A percentile compares a stretch with the other conserved stretches of the same genome.
These are phyloP conservation scores for Pandemis cinnamomeana DNA, from an alignment of 2,888 invertebrate species.

Conservation along the genomic window DNA sequence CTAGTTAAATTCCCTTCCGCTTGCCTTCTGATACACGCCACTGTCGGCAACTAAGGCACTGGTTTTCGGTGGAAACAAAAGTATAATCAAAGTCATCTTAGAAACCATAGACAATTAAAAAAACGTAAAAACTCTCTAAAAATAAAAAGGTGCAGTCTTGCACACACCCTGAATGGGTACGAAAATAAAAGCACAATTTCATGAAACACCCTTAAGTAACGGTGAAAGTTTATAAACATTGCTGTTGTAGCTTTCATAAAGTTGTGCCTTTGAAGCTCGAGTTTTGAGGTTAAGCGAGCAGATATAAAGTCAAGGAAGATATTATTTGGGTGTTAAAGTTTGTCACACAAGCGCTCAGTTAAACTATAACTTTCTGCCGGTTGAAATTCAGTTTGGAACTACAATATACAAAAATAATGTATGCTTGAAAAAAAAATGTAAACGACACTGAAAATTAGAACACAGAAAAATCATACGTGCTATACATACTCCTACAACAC, in stretches of 20 bases:
- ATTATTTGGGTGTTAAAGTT: constrained; percentile 7
- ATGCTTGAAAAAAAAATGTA: not conserved
- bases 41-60: too few species aligned
- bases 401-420: not conserved
- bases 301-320: constrained; percentile 10
- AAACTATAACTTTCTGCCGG: not conserved
- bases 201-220: constrained; percentile 6
- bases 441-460: too few species aligned
- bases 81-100: too few species aligned
- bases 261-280: constrained; percentile 7
- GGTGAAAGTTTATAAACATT: constrained; percentile 22
- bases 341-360: not conserved
- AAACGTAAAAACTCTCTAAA: too few species aligned
- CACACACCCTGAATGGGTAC: not conserved
- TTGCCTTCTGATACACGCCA: too few species aligned
- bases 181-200: constrained; percentile 18
- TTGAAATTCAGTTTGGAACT: not conserved
- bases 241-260: constrained; percentile 8
- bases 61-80: too few species aligned
- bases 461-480: too few species aligned
- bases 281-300: constrained; percentile 11
- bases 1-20: too few species aligned
- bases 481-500: too few species aligned
- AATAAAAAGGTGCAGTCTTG: too few species aligned
- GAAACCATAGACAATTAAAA: too few species aligned